A percentile compares a stretch with the other conserved stretches of the same genome.
phyloP scores from a whole-genome alignment of 2,888 invertebrate genomes.

The Omphaloscelis lunosa region DNA sequence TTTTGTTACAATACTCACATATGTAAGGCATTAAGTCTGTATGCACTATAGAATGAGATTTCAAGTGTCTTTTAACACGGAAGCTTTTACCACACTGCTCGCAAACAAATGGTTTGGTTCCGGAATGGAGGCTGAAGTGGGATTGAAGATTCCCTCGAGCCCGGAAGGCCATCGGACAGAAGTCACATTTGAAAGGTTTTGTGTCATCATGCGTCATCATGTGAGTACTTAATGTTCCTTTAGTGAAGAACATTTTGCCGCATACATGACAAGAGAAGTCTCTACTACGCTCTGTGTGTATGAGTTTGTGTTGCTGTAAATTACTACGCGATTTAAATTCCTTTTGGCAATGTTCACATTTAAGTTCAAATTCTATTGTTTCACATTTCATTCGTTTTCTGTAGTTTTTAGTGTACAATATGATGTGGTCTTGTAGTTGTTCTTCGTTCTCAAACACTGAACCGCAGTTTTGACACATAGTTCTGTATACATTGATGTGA shows the following conservation, averaged over 20 bases:
- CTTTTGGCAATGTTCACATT: slow-evolving; percentile 83
- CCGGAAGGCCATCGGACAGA: slow-evolving; percentile 84
- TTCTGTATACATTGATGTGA: slow-evolving; percentile 71
- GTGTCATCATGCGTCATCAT: slow-evolving; percentile 85
- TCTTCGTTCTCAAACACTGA: slow-evolving; percentile 78
- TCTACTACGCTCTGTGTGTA: slow-evolving; percentile 86
- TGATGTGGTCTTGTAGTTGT: slow-evolving; percentile 80
- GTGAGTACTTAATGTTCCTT: slow-evolving; percentile 85
- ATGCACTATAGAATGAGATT: slow-evolving; percentile 87
- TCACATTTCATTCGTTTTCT: slow-evolving; percentile 74
- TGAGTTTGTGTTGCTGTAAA: slow-evolving; percentile 81
- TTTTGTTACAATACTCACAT: slow-evolving; percentile 86
- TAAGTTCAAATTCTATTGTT: slow-evolving; percentile 73
- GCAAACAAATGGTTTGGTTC: slow-evolving; percentile 86
- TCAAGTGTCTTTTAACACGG: slow-evolving; percentile 85
- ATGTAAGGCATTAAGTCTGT: slow-evolving; percentile 86
- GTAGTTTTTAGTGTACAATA: slow-evolving; percentile 76
- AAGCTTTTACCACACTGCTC: slow-evolving; percentile 88
- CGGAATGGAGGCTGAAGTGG: slow-evolving; percentile 84
- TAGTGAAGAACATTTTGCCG: slow-evolving; percentile 88
- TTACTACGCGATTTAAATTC: slow-evolving; percentile 85
- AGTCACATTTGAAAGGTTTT: slow-evolving; percentile 86
- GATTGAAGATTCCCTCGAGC: slow-evolving; percentile 85
- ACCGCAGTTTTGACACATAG: slow-evolving; percentile 82
- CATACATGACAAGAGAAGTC: slow-evolving; percentile 87